Base-by-base conservation (phyloP, 2,113 vertebrate species). In the Neopipo cinnamomea region DNA sequence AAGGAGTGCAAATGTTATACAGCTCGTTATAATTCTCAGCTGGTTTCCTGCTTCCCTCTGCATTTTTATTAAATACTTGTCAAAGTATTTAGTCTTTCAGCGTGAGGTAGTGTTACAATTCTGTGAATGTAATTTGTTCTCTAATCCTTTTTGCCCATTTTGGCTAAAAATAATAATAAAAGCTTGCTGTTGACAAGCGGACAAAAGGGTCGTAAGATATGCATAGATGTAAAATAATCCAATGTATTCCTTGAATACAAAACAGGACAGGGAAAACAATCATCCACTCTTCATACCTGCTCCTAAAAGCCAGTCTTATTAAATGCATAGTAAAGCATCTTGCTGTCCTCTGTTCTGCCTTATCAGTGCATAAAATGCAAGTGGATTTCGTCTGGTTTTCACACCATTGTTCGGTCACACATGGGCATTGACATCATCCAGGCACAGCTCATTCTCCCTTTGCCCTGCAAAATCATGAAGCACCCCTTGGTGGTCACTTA, bases 31-130 rank as follows among this genome's bases (percentile, higher is more conserved):
- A 84, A 91, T 89, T 92, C 95, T 92, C 80, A 66, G 62, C 73
- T 92, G 80, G 66, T 94, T 95, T 91, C 73, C 83, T 78, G n/a
- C 49, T 89, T 89, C 44, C 19, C 67, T 82, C 76, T 93, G 47
- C 56, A 67, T 93, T 97, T 92, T 92, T 82, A 33, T 89, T 91
- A 92, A 87, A 89, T 94, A 68, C 58, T 92, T 94, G 49, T 81
- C 28, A 12, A 89, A 91, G 22, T 84, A 74, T 80, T 91, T 93
- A 77, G 68, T 91, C 85, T 90, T 91, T 50, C 67, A 91, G 83
- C 20, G 1, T 58, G 72, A 89, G 73, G 17, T 72, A 74, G 55
- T 81, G 3, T 3, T 91, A 84, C 39, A 81, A 4, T 80, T 93
- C 52, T 63, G 50, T 71, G 46, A 67, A 39, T 74, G 73, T 82